Conservation (phyloP, 1,140 invertebrate genomes). For the Archivesica marissinica region DNA sequence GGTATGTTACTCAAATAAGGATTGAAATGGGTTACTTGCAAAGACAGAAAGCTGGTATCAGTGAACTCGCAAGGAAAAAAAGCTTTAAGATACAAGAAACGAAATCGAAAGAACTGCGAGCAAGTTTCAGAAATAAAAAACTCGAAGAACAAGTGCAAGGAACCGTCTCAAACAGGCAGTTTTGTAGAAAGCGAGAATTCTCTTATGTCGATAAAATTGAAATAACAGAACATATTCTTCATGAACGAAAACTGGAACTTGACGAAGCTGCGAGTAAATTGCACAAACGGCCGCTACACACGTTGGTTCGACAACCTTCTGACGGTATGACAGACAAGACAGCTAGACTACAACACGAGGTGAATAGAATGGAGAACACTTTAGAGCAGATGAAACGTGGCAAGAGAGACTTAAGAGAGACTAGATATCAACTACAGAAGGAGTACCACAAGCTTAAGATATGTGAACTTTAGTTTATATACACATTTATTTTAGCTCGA, state of each 20-base stretch:
- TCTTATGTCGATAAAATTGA: slow-evolving; percentile 54
- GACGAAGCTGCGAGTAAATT: slow-evolving; percentile 40
- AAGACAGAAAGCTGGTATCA: neutral
- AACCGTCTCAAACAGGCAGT: slow-evolving; percentile 22
- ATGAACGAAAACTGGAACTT: slow-evolving; percentile 50
- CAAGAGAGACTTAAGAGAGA: slow-evolving; percentile 44
- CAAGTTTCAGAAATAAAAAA: slow-evolving; percentile 46
- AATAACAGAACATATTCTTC: slow-evolving; percentile 53
- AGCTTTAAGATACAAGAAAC: slow-evolving; percentile 41
- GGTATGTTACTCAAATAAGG: slow-evolving; percentile 48
- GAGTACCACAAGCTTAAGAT: slow-evolving; percentile 55
- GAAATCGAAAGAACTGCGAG: slow-evolving; percentile 24
- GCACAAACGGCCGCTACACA: slow-evolving; percentile 32
- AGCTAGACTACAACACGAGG: slow-evolving; percentile 45
- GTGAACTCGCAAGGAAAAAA: slow-evolving; percentile 32
- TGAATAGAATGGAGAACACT: slow-evolving; percentile 30
- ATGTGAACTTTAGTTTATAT: no score
- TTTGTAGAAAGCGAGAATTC: slow-evolving; percentile 54
- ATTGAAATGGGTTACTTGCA: slow-evolving; percentile 43
- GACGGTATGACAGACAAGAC: slow-evolving; percentile 44
- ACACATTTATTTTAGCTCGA: no score
- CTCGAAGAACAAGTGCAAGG: slow-evolving; percentile 35
- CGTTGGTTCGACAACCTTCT: slow-evolving; percentile 40
- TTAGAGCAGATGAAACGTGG: slow-evolving; percentile 32
- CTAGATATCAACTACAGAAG: slow-evolving; percentile 56